phyloP scores from a whole-genome alignment of 2,888 invertebrate species.

The Apoda limacodes region DNA sequence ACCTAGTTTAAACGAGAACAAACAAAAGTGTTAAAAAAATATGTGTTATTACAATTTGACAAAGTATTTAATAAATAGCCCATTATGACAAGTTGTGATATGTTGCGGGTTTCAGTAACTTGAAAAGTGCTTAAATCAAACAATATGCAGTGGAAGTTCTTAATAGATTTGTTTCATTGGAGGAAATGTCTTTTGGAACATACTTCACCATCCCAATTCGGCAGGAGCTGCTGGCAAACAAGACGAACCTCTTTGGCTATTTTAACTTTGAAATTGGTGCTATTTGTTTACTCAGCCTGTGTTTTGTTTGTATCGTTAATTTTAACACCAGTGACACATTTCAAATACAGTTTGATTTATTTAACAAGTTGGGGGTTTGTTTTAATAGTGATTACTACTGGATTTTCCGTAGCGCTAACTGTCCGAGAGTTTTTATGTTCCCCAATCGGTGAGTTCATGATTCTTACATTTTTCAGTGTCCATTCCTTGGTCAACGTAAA shows the following conservation, averaged over 20 bases:
- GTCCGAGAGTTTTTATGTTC: too few relatives aligned
- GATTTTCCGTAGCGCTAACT: constrained; percentile 38
- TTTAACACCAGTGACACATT: constrained; percentile 27
- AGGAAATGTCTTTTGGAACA: constrained; percentile 36
- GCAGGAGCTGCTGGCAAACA: constrained; percentile 48
- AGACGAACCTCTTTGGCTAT: constrained; percentile 37
- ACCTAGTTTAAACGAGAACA: too few relatives aligned
- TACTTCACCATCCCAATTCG: constrained; percentile 38
- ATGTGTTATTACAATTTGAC: too few relatives aligned
- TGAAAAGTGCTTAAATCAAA: constrained; percentile 1
- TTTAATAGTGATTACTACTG: constrained; percentile 34
- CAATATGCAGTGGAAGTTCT: constrained; percentile 26
- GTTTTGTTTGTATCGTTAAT: constrained; percentile 33
- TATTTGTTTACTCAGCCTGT: constrained; percentile 37
- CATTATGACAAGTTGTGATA: neutral
- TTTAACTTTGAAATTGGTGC: constrained; percentile 30
- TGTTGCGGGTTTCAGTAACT: constrained; percentile 3
- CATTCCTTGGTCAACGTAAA: too few relatives aligned
- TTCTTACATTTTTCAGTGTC: too few relatives aligned
- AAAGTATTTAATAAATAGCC: too few relatives aligned
- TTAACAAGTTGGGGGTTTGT: constrained; percentile 56
- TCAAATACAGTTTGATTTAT: constrained; percentile 56
- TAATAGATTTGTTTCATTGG: constrained; percentile 30
- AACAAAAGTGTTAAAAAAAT: too few relatives aligned
- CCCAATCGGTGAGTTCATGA: too few relatives aligned